phyloP scores from a whole-genome alignment of 2,113 vertebrate genomes.

The Paratilapia polleni region DNA sequence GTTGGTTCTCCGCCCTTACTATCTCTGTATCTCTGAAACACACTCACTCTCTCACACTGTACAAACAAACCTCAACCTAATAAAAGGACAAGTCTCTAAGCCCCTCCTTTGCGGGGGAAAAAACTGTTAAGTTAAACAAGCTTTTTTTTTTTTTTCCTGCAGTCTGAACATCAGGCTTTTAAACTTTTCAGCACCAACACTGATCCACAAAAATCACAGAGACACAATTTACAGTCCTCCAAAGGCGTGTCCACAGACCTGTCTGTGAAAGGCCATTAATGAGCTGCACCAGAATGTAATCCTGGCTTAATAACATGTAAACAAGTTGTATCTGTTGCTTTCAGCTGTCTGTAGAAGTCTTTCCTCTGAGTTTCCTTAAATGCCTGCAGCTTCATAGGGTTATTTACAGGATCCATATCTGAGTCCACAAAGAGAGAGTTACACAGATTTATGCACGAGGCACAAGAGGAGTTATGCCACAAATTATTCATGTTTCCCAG shows the following conservation, averaged over 20 bases:
- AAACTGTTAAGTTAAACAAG: not conserved
- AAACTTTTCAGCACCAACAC: not conserved
- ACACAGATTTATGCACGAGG: too few species aligned
- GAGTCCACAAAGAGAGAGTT: too few species aligned
- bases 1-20: slow-evolving; percentile 25
- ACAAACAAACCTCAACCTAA: not conserved
- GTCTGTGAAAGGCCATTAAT: not conserved
- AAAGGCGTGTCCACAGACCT: not conserved
- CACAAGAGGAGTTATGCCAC: too few species aligned
- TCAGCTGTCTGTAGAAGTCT: not conserved
- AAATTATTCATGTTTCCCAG: too few species aligned
- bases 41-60: not conserved
- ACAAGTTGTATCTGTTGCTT: not conserved
- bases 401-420: too few species aligned
- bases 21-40: not conserved
- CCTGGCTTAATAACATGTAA: not conserved
- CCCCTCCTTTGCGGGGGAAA: not conserved
- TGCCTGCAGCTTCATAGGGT: too few species aligned
- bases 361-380: not conserved
- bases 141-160: not conserved
- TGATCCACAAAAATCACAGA: not conserved
- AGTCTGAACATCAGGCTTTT: not conserved
- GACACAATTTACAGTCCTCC: not conserved
- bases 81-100: not conserved
- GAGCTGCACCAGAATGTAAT: not conserved